Evolutionary conservation across 2,113 vertebrate species (phyloP).

Genomic region (Phyllostomus discolor): DNA sequence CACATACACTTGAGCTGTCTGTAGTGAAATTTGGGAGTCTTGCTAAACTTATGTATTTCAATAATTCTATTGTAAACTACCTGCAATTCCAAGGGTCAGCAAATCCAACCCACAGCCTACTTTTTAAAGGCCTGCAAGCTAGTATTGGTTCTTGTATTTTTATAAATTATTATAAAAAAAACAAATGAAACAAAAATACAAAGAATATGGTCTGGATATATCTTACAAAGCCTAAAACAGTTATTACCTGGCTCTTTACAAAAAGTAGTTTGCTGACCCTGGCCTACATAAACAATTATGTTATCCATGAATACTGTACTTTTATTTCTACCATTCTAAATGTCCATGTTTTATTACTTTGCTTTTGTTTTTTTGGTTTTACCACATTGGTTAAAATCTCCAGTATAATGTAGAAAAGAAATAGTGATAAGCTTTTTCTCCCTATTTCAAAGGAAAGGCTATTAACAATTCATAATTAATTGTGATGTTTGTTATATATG

Average conservation of each 20-base stretch:
- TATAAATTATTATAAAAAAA: background rate
- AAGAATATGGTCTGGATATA: background rate
- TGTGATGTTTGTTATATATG: no score
- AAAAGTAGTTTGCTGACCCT: background rate
- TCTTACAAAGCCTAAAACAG: background rate
- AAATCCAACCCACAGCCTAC: no score
- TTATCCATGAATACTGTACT: background rate
- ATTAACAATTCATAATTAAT: background rate
- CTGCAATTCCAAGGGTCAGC: no score
- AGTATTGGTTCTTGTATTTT: no score
- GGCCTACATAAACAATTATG: background rate
- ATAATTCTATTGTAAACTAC: no score
- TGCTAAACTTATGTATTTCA: no score
- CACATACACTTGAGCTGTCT: background rate
- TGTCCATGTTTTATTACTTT: background rate
- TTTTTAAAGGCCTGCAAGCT: no score
- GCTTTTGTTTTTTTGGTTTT: background rate
- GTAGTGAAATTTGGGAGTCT: no score
- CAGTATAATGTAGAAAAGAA: background rate
- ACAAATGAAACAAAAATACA: background rate
- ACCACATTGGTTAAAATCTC: background rate
- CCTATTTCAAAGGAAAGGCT: background rate
- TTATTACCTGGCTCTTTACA: background rate
- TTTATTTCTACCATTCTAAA: background rate
- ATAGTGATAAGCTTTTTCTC: background rate